phyloP scores from a whole-genome alignment of 2,113 vertebrate genomes.

The Azemiops feae region DNA sequence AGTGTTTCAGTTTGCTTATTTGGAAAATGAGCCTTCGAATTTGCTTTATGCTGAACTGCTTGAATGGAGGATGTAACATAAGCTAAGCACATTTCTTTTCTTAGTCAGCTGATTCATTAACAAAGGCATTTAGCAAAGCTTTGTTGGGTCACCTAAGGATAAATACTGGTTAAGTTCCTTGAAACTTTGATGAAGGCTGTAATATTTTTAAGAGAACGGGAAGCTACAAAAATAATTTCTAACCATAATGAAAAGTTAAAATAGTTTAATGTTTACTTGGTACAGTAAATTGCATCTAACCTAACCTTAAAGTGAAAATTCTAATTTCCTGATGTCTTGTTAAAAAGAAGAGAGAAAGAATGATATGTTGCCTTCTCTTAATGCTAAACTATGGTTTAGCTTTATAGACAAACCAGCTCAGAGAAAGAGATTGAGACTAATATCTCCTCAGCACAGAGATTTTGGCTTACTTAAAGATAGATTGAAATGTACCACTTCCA shows the following conservation, averaged over 20 bases:
- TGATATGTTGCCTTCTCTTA: background rate
- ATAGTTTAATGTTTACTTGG: background rate
- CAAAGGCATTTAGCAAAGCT: constrained; percentile 4
- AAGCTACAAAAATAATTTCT: background rate
- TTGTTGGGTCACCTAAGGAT: background rate
- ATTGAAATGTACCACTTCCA: background rate
- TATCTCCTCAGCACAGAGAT: background rate
- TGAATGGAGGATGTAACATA: background rate
- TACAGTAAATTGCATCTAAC: background rate
- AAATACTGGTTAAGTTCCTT: background rate
- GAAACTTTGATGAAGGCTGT: background rate
- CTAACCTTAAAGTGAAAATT: background rate
- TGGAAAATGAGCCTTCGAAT: background rate
- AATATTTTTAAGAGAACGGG: background rate
- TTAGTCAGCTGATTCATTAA: constrained; percentile 1
- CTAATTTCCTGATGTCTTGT: background rate
- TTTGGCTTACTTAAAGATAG: background rate
- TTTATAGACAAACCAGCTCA: background rate
- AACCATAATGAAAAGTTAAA: background rate
- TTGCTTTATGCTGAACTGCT: background rate
- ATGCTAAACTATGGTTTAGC: background rate
- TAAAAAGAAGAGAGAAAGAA: background rate
- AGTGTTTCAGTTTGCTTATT: background rate
- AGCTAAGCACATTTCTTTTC: background rate
- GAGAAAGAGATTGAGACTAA: background rate